Conservation (phyloP, 53 echinoderm and acorn worm species). For the Hippasteria phrygiana region DNA sequence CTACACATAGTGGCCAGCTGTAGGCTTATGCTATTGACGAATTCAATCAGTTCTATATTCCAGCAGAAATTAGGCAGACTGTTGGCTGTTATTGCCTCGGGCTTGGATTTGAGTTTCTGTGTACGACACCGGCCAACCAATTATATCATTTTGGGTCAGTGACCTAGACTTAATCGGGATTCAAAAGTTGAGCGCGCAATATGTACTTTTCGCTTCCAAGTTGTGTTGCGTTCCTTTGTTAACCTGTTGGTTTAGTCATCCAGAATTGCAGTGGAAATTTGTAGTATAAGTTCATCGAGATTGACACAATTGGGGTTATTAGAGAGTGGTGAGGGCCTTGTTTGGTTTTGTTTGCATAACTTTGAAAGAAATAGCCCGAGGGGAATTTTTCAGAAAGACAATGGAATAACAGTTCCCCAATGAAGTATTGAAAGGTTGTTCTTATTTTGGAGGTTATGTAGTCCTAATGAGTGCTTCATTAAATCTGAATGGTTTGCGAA, state of each 20-base stretch:
- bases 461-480: not conserved
- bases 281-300: no score
- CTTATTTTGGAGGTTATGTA: not conserved
- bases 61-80: not conserved
- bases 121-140: slow-evolving; percentile 6
- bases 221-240: not conserved
- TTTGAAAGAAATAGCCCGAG: not conserved
- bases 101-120: not conserved
- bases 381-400: not conserved
- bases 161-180: slow-evolving; percentile 29
- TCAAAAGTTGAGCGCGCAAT: not conserved
- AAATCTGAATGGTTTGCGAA: not conserved
- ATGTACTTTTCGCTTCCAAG: slow-evolving; percentile 6
- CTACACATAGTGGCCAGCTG: no score
- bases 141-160: slow-evolving; percentile 3
- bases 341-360: slow-evolving; percentile 28
- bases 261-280: no score
- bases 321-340: no score
- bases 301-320: no score
- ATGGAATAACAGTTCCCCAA: no score
- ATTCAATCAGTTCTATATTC: not conserved
- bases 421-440: not conserved
- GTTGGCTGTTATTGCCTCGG: not conserved
- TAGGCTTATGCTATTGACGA: no score
- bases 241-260: not conserved